These are phyloP conservation scores for Rutpela maculata DNA, from an alignment of 2,888 invertebrate species.

Conservation along the genomic window DNA sequence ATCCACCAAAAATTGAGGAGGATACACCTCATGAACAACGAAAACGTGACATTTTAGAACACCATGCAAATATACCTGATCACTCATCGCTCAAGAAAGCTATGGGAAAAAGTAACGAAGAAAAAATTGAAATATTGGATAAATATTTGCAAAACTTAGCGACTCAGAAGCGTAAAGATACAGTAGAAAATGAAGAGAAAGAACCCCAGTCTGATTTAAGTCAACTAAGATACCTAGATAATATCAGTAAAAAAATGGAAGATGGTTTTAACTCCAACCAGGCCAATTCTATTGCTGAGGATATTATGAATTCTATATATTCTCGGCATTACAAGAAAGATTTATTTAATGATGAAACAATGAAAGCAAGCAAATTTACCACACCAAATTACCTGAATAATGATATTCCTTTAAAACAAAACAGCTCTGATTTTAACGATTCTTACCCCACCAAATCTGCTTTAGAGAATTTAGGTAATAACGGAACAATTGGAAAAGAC, in stretches of 20 bases:
- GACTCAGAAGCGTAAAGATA: conserved; percentile 55
- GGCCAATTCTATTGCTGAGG: conserved; percentile 64
- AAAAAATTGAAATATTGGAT: conserved; percentile 61
- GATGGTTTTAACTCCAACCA: conserved; percentile 53
- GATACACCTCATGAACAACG: conserved; percentile 3
- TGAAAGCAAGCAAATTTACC: conserved; percentile 29
- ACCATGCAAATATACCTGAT: conserved; percentile 6
- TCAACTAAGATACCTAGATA: conserved; percentile 47
- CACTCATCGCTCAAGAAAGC: conserved; percentile 39
- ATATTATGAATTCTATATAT: conserved; percentile 66
- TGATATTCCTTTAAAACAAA: neutral
- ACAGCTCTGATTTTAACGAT: neutral
- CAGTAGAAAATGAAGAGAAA: conserved; percentile 46
- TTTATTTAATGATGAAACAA: conserved; percentile 5
- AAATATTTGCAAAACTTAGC: conserved; percentile 60
- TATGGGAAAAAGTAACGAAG: conserved; percentile 48
- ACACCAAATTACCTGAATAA: conserved; percentile 1
- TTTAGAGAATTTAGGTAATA: neutral
- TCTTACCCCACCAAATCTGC: neutral
- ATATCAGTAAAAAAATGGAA: conserved; percentile 42
- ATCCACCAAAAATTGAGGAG: conserved; percentile 2
- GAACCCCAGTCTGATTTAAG: conserved; percentile 26
- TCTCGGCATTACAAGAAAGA: conserved; percentile 57
- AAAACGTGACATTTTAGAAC: neutral
- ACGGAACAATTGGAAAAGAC: neutral